Base-by-base conservation (phyloP, 2,888 invertebrate genomes). In the Psococerastis gibbosa region DNA sequence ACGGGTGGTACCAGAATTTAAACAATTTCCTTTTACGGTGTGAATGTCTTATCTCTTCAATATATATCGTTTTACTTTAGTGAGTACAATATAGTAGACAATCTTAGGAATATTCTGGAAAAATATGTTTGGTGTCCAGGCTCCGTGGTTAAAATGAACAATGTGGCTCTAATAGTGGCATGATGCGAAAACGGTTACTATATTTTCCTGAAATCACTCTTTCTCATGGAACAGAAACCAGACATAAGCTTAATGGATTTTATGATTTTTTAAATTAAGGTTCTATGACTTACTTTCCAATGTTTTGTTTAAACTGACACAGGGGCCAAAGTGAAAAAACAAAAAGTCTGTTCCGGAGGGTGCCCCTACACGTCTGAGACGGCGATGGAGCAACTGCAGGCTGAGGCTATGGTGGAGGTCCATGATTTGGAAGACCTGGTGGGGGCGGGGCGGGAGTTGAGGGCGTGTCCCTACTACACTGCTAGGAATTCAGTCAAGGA, bases 391-490 rank as follows among this genome's bases (percentile, higher is more conserved):
- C 65, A 69, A 3, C 59, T 87, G 22, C 70, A 71, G 52, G 76
- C 80, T 51, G 61, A 67, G 43, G 65, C 75, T 41, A 57, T 87
- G 3, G 66, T 69, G 0, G 73, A 81, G 47, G 75, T 91, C 9
- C 66, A 75, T 56, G 94, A 95, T 60, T 78, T 95, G 53, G 94
- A 95, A 60, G 85, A 94, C 53, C 64, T 91, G 43, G 76, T 82
- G 0, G 64, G 62, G 33, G 64, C 65, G 52, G 87, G 79, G 0
- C 71, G 73, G 54, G 64, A 72, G 48, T 54, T 76, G 41, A 75
- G 78, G 49, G 84, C 84, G 1, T 98, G 98, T 61, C 88, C 95
- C 0, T 98, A 97, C 66, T 98, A 95, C 62, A 83, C 88, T 0
- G 71, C 83, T 1, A 70, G 94, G 53, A 71, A 74, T 56, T 82